A percentile compares a stretch with the other conserved stretches of the same genome.
These are phyloP conservation scores for Neoniphon sammara DNA, from an alignment of 2,797 vertebrate genomes.

Conservation along the genomic window DNA sequence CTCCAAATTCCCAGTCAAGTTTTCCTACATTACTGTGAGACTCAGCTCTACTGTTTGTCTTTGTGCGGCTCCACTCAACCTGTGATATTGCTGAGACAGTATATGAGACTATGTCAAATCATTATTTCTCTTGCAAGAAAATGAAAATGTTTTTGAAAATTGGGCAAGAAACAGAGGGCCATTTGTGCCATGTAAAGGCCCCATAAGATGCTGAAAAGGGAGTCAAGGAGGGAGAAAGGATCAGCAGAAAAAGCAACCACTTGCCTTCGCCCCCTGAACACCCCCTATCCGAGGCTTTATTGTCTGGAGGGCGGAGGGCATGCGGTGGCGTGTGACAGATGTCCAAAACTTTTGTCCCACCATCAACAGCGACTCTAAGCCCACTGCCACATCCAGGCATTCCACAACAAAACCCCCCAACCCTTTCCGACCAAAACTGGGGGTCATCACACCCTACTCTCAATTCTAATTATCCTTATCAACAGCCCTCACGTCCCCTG, in stretches of 20 bases:
- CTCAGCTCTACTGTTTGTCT: not conserved
- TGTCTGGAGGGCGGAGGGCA: conserved; percentile 52
- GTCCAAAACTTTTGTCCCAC: conserved; percentile 57
- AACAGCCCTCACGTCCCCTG: not conserved
- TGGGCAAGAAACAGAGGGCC: conserved; percentile 13
- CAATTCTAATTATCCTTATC: not conserved
- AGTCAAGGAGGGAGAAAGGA: conserved; percentile 33
- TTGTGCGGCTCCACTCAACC: not conserved
- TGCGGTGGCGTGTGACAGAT: conserved; percentile 67
- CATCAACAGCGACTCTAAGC: conserved; percentile 36
- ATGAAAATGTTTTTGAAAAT: conserved; percentile 10
- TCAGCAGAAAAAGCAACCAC: conserved; percentile 41
- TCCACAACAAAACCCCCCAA: conserved; percentile 35
- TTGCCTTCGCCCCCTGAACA: conserved; percentile 14
- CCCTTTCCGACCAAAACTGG: not conserved
- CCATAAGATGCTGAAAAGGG: conserved; percentile 36
- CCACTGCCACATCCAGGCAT: conserved; percentile 37
- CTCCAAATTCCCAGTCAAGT: not conserved
- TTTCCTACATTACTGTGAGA: not conserved
- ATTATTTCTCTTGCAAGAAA: conserved; percentile 1
- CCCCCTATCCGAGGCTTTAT: conserved; percentile 37
- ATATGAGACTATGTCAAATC: not conserved
- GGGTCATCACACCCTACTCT: not conserved
- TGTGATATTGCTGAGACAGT: conserved; percentile 1
- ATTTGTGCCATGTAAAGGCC: conserved; percentile 33